phyloP scores from a whole-genome alignment of 1,140 invertebrate genomes.

The Temnothorax nylanderi region DNA sequence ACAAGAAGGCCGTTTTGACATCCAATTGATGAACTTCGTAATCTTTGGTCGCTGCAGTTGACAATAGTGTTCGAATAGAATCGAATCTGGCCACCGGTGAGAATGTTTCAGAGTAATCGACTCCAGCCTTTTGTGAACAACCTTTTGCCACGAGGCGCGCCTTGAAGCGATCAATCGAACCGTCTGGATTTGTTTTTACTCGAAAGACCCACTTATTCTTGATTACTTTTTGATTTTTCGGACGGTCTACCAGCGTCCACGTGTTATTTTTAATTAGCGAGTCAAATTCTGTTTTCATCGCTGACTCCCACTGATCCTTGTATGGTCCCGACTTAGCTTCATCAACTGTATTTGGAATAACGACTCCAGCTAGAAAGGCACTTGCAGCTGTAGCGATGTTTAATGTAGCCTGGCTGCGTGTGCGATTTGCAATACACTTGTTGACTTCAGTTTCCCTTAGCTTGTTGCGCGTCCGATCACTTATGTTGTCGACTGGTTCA shows the following conservation, averaged over 20 bases:
- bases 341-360: neutral
- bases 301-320: slow-evolving; percentile 26
- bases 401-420: neutral
- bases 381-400: neutral
- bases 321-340: slow-evolving; percentile 31
- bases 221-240: neutral
- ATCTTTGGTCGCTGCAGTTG: slow-evolving; percentile 63
- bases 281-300: slow-evolving; percentile 34
- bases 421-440: neutral
- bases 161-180: slow-evolving; percentile 76
- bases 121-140: slow-evolving; percentile 62
- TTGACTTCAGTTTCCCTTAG: too few relatives aligned
- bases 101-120: slow-evolving; percentile 75
- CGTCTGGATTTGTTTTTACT: slow-evolving; percentile 69
- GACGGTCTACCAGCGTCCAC: slow-evolving; percentile 31
- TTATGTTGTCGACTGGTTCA: too few relatives aligned
- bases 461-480: too few relatives aligned
- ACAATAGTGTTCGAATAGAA: slow-evolving; percentile 59
- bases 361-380: neutral
- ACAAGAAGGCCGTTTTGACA: slow-evolving; percentile 70
- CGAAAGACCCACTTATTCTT: slow-evolving; percentile 35
- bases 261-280: slow-evolving; percentile 50
- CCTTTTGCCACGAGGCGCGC: slow-evolving; percentile 82
- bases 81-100: slow-evolving; percentile 20
- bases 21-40: slow-evolving; percentile 70